Conservation (phyloP, 2,888 invertebrate species). For the Caenorhabditis sp. region DNA sequence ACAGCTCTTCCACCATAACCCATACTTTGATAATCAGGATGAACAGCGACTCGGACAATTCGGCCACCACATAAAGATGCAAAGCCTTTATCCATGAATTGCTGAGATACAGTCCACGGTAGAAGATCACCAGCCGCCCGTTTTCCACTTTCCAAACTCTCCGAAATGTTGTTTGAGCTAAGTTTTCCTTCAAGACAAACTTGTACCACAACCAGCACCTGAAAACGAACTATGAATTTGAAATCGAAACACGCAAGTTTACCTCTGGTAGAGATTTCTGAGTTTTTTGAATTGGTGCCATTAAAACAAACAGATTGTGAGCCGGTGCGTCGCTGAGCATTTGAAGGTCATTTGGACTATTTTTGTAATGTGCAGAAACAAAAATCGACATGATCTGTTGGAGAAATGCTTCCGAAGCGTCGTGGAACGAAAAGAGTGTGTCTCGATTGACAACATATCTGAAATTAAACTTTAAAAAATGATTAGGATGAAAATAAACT, state of each 20-base stretch:
- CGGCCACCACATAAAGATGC: slow-evolving; percentile 87
- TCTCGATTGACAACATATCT: slow-evolving; percentile 78
- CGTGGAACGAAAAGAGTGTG: slow-evolving; percentile 94
- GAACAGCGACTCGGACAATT: slow-evolving; percentile 94
- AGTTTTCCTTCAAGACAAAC: slow-evolving; percentile 79
- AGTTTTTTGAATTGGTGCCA: slow-evolving; percentile 81
- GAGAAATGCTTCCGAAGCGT: slow-evolving; percentile 83
- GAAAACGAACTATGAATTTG: too few species aligned
- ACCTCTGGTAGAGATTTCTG: slow-evolving; percentile 79
- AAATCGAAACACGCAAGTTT: slow-evolving; percentile 44
- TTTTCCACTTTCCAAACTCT: slow-evolving; percentile 84
- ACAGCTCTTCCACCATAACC: slow-evolving; percentile 90
- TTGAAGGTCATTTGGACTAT: slow-evolving; percentile 94
- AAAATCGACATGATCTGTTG: slow-evolving; percentile 90
- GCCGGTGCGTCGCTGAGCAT: slow-evolving; percentile 98
- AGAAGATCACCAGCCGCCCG: slow-evolving; percentile 94
- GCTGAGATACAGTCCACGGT: slow-evolving; percentile 97
- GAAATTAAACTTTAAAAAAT: slow-evolving; percentile 13
- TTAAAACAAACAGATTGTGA: slow-evolving; percentile 92
- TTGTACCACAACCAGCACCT: slow-evolving; percentile 71
- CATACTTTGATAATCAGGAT: slow-evolving; percentile 89
- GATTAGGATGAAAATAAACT: too few species aligned
- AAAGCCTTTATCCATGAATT: slow-evolving; percentile 84
- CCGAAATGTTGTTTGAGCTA: slow-evolving; percentile 78
- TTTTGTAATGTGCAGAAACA: slow-evolving; percentile 98